Evolutionary conservation across 2,113 vertebrate species (phyloP).

Genomic region (Guaruba guarouba): DNA sequence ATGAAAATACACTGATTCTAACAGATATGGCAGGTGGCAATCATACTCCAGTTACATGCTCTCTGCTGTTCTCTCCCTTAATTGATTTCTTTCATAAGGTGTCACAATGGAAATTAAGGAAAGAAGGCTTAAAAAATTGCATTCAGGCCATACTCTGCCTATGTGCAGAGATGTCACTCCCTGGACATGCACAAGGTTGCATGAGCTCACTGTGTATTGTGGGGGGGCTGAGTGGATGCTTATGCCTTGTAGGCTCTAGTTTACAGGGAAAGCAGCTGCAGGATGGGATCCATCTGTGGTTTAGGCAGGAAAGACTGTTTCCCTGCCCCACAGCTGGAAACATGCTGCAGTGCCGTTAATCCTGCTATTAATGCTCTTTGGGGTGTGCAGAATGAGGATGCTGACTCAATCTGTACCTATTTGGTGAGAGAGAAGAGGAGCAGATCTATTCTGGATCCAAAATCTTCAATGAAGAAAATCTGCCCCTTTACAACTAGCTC

Average conservation of each 20-base stretch:
- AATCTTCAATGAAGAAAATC: not conserved
- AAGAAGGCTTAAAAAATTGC: rapidly evolving
- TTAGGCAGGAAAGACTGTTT: not conserved
- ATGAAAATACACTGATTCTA: not conserved
- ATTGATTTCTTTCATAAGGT: not conserved
- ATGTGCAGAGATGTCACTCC: not conserved
- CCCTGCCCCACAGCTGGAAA: not conserved
- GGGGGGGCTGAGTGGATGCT: not conserved
- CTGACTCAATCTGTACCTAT: not conserved
- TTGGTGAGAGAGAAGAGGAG: not conserved
- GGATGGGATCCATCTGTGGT: not conserved
- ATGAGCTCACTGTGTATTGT: not conserved
- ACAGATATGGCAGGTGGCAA: not conserved
- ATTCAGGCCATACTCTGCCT: not conserved
- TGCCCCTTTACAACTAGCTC: not conserved
- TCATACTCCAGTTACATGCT: not conserved
- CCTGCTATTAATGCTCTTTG: not conserved
- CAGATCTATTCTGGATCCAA: no score
- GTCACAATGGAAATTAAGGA: not conserved
- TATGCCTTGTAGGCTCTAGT: not conserved
- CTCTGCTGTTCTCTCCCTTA: not conserved
- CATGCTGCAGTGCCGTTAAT: not conserved
- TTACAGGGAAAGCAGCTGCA: not conserved
- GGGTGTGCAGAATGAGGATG: not conserved
- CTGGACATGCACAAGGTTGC: not conserved